Conservation (phyloP, 2,888 invertebrate species). For the Acleris literana region DNA sequence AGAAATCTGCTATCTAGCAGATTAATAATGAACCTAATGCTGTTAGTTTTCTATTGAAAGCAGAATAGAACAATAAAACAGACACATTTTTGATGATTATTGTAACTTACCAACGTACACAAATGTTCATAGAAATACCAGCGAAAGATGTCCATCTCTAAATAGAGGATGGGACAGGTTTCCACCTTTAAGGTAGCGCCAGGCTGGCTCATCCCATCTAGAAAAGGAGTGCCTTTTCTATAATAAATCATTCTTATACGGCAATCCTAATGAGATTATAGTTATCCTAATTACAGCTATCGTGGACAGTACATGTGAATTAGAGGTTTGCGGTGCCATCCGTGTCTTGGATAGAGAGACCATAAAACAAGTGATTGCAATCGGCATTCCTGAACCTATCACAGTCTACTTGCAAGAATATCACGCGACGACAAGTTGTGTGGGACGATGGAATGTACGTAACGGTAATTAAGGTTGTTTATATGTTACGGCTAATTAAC, state of each 20-base stretch:
- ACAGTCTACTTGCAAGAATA: constrained; percentile 60
- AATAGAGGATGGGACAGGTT: constrained; percentile 4
- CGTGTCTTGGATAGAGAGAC: constrained; percentile 48
- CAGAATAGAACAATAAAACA: no score
- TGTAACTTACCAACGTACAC: no score
- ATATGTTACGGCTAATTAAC: not conserved
- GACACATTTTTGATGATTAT: no score
- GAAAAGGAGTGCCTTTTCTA: not conserved
- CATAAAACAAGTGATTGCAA: constrained; percentile 57
- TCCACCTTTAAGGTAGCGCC: not conserved
- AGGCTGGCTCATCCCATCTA: constrained; percentile 17
- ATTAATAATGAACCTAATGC: no score
- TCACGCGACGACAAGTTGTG: constrained; percentile 45
- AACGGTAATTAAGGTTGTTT: constrained; percentile 26
- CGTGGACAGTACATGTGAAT: constrained; percentile 10
- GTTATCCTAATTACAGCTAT: constrained; percentile 23
- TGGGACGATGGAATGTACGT: constrained; percentile 27
- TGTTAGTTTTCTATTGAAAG: no score
- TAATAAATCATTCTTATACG: constrained; percentile 33
- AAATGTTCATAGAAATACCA: no score
- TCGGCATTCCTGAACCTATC: constrained; percentile 58
- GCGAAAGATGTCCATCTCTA: not conserved
- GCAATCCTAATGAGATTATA: constrained; percentile 23
- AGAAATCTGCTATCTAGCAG: no score
- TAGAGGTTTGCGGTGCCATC: constrained; percentile 13